Evolutionary conservation across 1,140 invertebrate species (phyloP), one percentile per base, ranked within the genome.

Genomic region (Augochlora pura): DNA sequence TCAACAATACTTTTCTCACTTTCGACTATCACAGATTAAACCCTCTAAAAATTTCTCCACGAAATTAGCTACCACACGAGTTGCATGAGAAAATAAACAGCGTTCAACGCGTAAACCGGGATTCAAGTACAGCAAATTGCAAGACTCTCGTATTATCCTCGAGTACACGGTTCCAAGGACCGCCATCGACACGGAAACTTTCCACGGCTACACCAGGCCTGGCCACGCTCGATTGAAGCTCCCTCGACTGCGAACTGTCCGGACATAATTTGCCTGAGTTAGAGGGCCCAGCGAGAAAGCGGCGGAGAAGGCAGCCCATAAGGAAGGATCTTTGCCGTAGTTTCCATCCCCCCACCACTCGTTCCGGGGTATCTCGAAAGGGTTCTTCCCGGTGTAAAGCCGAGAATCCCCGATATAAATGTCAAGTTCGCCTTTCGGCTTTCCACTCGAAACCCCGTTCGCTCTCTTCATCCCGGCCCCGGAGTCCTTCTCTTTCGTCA

Each of bases 391-490:
- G 85, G 90, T 91, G 91, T 86, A 93, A 93, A 93, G 90, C 91
- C 91, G 91, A 89, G 91, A 92, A 93, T 93, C 89, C 89, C 91
- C 81, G 84, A 91, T 90, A 92, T 90, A 92, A 93, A 93, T 91
- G 92, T 93, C 91, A 92, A 92, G 88, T 92, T 92, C 88, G 90
- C 74, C 87, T 90, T 87, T 90, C 88, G 88, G 88, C 90, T 92
- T 92, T 89, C 81, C 84, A 84, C 84, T 78, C 83, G 70, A 72
- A 32, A 42, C 38, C 68, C 65, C 68, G 66, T 64, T 14, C 23
- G 25, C 54, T 21, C 62, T n/a, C 38, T 14, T 64, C 32, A 57
- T 62, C 67, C 72, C 52, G 14, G n/a, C n/a, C 57, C 14, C 42
- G 42, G 42, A 46, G 73, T 63, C 70, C 62, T 76, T 70, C 69